A percentile compares a stretch with the other conserved stretches of the same genome.
phyloP scores from a whole-genome alignment of 2,888 invertebrate genomes.

The Ophonus ardosiacus region DNA sequence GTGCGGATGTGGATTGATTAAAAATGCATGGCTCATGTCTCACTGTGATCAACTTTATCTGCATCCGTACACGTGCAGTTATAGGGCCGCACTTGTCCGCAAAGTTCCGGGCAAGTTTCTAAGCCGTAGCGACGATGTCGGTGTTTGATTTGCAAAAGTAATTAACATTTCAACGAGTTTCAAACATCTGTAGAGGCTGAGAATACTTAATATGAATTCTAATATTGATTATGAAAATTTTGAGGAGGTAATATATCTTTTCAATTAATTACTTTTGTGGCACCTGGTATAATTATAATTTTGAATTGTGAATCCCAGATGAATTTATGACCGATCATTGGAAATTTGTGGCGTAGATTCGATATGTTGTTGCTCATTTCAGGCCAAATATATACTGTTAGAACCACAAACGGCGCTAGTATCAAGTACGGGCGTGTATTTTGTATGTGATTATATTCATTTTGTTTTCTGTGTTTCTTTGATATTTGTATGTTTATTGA shows the following conservation, averaged over 20 bases:
- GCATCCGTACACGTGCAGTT: slow-evolving; percentile 7
- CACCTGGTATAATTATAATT: background rate
- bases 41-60: background rate
- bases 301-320: background rate
- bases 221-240: background rate
- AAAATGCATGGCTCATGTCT: slow-evolving; percentile 24
- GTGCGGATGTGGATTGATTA: slow-evolving; percentile 10
- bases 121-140: too few relatives aligned
- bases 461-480: too few relatives aligned
- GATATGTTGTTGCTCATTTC: too few relatives aligned
- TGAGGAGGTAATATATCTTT: background rate
- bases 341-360: too few relatives aligned
- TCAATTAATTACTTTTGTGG: background rate
- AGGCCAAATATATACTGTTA: too few relatives aligned
- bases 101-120: background rate
- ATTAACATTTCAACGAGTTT: slow-evolving; percentile 1
- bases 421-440: too few relatives aligned
- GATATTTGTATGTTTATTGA: too few relatives aligned
- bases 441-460: too few relatives aligned
- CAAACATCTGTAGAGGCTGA: background rate
- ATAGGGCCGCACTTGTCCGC: background rate
- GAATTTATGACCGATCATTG: too few relatives aligned
- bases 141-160: background rate
- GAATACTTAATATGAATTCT: background rate
- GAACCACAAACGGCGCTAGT: too few relatives aligned